A percentile compares a stretch with the other conserved stretches of the same genome.
These are phyloP conservation scores for Mallotus villosus DNA, from an alignment of 2,797 vertebrate genomes.

Conservation along the genomic window DNA sequence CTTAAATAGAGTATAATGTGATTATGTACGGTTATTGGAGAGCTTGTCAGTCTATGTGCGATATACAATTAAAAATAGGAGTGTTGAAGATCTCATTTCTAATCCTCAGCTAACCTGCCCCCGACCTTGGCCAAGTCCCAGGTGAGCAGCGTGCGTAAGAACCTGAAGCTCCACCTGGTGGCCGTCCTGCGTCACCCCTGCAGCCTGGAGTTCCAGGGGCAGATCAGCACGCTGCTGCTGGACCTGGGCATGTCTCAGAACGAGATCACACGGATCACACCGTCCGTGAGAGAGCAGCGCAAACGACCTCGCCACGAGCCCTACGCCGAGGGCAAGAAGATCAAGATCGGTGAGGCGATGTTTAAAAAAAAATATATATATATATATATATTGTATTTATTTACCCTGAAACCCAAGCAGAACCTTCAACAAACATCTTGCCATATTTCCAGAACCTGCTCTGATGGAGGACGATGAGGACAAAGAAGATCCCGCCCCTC, in stretches of 20 bases:
- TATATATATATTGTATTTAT: neutral
- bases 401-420: neutral
- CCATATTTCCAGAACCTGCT: slow-evolving; percentile 71
- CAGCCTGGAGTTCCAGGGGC: slow-evolving; percentile 89
- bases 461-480: slow-evolving; percentile 93
- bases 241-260: slow-evolving; percentile 91
- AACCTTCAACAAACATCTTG: neutral
- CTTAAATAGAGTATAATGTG: neutral
- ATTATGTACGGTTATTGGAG: neutral
- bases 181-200: slow-evolving; percentile 88
- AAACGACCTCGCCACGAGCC: slow-evolving; percentile 84
- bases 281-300: slow-evolving; percentile 77
- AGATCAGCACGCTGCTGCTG: slow-evolving; percentile 89
- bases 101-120: slow-evolving; percentile 84
- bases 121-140: slow-evolving; percentile 94
- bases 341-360: slow-evolving; percentile 83
- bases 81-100: neutral
- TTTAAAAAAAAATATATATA: neutral
- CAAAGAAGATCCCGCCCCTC: slow-evolving; percentile 82
- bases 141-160: slow-evolving; percentile 95
- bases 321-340: slow-evolving; percentile 84
- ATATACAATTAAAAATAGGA: neutral
- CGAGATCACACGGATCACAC: slow-evolving; percentile 86
- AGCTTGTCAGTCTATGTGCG: neutral
- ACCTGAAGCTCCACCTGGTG: slow-evolving; percentile 90